phyloP scores from a whole-genome alignment of 2,113 vertebrate species.

The Carlito syrichta region DNA sequence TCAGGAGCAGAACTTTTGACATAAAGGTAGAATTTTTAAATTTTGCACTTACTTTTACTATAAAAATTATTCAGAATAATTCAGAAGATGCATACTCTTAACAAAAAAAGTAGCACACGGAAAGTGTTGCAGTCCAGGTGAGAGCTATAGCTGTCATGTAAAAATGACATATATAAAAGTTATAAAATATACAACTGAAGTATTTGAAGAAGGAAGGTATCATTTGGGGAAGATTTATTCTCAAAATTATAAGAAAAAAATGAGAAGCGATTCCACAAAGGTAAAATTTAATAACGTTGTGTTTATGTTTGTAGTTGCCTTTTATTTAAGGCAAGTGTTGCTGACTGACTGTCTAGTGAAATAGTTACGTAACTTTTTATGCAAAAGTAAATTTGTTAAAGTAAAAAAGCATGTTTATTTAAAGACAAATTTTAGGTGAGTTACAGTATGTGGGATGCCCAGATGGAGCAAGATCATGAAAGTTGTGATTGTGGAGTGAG shows the following conservation, averaged over 20 bases:
- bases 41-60: conserved; percentile 79
- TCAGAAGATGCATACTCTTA: conserved; percentile 83
- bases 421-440: not conserved
- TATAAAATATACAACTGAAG: conserved; percentile 85
- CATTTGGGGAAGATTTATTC: conserved; percentile 81
- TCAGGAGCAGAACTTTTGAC: not conserved
- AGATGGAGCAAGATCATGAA: not conserved
- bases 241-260: conserved; percentile 76
- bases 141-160: conserved; percentile 86
- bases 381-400: not conserved
- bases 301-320: not conserved
- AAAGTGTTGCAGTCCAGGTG: conserved; percentile 88
- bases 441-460: not conserved
- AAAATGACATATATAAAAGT: conserved; percentile 87
- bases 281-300: not conserved
- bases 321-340: not conserved
- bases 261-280: conserved; percentile 74
- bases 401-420: not conserved
- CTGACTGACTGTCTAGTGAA: not conserved
- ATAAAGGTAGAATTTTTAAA: not conserved
- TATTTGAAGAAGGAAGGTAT: conserved; percentile 85
- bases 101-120: conserved; percentile 84
- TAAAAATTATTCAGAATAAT: conserved; percentile 84
- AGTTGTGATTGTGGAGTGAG: not conserved
- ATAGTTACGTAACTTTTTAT: not conserved